Evolutionary conservation across 2,888 invertebrate species (phyloP).

Genomic region (Operophtera brumata): DNA sequence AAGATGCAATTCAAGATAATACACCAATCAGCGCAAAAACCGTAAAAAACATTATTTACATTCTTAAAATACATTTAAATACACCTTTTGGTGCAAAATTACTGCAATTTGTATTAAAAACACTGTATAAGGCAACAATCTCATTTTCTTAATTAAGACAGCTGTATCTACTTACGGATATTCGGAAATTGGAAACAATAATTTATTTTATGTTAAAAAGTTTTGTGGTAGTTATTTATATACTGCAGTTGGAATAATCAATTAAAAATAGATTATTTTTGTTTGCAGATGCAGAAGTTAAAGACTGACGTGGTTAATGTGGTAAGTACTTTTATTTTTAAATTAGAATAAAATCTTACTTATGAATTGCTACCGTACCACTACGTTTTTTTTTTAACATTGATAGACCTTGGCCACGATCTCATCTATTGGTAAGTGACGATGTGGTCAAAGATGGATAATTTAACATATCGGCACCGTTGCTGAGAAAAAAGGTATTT

Average conservation of each 20-base stretch:
- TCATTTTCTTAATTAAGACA: slow-evolving; percentile 34
- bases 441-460: too few relatives aligned
- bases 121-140: slow-evolving; percentile 21
- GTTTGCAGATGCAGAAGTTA: slow-evolving; percentile 47
- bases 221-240: slow-evolving; percentile 7
- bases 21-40: slow-evolving; percentile 33
- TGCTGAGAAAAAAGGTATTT: too few relatives aligned
- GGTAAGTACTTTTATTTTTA: slow-evolving; percentile 39
- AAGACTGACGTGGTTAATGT: slow-evolving; percentile 23
- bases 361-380: too few relatives aligned
- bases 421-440: too few relatives aligned
- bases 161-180: slow-evolving; percentile 13
- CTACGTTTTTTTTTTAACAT: too few relatives aligned
- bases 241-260: slow-evolving; percentile 26
- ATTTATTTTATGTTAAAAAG: not conserved
- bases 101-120: slow-evolving; percentile 16
- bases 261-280: slow-evolving; percentile 55
- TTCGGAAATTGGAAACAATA: slow-evolving; percentile 1
- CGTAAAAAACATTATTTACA: slow-evolving; percentile 28
- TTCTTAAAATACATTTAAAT: slow-evolving; percentile 46
- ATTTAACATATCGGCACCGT: too few relatives aligned
- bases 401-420: too few relatives aligned
- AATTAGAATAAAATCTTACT: too few relatives aligned
- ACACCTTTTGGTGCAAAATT: slow-evolving; percentile 46
- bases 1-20: slow-evolving; percentile 30